Evolutionary conservation across 2,888 invertebrate species (phyloP).

Genomic region (Rhogogaster chlorosoma): DNA sequence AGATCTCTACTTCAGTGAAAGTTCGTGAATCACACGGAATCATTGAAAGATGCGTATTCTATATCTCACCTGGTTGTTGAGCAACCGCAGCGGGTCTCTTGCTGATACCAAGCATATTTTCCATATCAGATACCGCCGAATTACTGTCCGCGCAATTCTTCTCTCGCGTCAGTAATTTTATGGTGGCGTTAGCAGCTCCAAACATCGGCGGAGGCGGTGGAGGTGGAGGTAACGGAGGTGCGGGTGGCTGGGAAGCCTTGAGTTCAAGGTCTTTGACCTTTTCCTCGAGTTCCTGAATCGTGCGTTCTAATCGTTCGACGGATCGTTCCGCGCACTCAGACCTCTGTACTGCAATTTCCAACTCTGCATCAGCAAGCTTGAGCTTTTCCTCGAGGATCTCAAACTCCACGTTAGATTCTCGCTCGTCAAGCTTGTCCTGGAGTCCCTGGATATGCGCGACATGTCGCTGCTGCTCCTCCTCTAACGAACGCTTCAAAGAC

Average conservation of each 20-base stretch:
- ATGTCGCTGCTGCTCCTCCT: slow-evolving; percentile 82
- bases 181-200: slow-evolving; percentile 62
- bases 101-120: slow-evolving; percentile 81
- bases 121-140: slow-evolving; percentile 79
- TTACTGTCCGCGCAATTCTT: slow-evolving; percentile 63
- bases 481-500: slow-evolving; percentile 81
- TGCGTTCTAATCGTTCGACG: slow-evolving; percentile 71
- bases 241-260: slow-evolving; percentile 67
- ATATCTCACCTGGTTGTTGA: slow-evolving; percentile 79
- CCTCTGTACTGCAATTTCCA: slow-evolving; percentile 81
- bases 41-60: slow-evolving; percentile 23
- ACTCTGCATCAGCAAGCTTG: slow-evolving; percentile 84
- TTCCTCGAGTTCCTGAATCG: slow-evolving; percentile 64
- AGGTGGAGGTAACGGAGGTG: slow-evolving; percentile 78
- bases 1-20: not conserved
- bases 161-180: slow-evolving; percentile 74
- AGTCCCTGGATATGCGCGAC: slow-evolving; percentile 81
- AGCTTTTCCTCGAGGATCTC: slow-evolving; percentile 86
- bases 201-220: slow-evolving; percentile 75
- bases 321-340: slow-evolving; percentile 82
- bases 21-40: not conserved
- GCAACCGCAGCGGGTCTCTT: slow-evolving; percentile 80
- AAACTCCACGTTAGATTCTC: slow-evolving; percentile 84
- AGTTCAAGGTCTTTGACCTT: slow-evolving; percentile 69
- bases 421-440: slow-evolving; percentile 84